Percentiles rank a stretch among this genome's conserved stretches.
Conservation (phyloP, 2,113 vertebrate species). For the Strix uralensis region DNA sequence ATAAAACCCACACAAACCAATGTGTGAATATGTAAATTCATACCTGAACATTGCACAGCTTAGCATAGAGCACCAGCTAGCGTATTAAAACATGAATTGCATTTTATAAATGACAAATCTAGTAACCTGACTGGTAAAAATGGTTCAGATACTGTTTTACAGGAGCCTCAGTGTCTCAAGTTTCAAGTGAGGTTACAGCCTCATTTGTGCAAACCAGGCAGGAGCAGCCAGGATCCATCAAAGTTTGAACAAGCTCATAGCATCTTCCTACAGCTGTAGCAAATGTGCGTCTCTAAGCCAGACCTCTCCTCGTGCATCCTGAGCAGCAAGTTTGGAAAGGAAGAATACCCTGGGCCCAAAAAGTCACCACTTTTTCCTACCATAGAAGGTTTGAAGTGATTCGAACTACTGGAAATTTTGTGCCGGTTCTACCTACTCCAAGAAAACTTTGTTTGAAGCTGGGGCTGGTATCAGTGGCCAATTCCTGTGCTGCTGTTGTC, state of each 20-base stretch:
- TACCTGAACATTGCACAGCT: not conserved
- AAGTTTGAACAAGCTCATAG: not conserved
- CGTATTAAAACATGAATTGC: not conserved
- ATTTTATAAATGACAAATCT: not conserved
- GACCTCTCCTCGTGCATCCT: not conserved
- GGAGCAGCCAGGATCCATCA: not conserved
- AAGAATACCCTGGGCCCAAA: not conserved
- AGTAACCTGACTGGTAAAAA: not conserved
- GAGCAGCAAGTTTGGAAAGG: accelerated
- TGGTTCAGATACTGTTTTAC: not conserved
- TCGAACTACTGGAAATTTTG: not conserved
- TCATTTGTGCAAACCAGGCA: not conserved
- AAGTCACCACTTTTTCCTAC: not conserved
- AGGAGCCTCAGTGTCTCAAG: not conserved
- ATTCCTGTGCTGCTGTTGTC: not conserved
- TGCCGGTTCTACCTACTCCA: not conserved
- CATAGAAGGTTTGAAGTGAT: not conserved
- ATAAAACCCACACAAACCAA: not conserved
- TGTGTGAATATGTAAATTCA: not conserved
- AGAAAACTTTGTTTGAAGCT: not conserved
- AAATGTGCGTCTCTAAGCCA: not conserved
- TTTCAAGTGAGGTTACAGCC: not conserved
- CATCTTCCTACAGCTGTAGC: not conserved
- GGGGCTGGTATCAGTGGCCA: not conserved
- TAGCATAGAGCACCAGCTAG: conserved; percentile 21